Conservation (phyloP, 1,140 invertebrate species). For the Arctopsyche grandis region DNA sequence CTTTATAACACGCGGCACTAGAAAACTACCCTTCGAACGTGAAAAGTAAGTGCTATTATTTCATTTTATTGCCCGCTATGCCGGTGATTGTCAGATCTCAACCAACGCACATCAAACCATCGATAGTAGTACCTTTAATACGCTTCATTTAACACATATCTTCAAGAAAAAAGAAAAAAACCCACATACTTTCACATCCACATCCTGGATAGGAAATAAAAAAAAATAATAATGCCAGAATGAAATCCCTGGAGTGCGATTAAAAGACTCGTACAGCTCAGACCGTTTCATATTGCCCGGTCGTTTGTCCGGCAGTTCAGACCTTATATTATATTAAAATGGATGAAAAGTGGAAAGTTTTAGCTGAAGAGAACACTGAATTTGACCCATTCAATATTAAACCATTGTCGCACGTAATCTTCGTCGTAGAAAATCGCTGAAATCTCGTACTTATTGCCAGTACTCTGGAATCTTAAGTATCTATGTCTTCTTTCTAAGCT, state of each 20-base stretch:
- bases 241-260: not conserved
- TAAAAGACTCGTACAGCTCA: not conserved
- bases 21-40: too few species aligned
- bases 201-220: not conserved
- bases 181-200: not conserved
- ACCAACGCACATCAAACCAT: not conserved
- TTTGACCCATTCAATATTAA: not conserved
- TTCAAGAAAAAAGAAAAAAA: not conserved
- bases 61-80: too few species aligned
- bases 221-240: not conserved
- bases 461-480: too few species aligned
- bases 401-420: not conserved
- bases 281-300: not conserved
- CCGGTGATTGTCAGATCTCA: too few species aligned
- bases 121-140: not conserved
- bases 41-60: too few species aligned
- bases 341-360: not conserved
- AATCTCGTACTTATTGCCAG: too few species aligned
- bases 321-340: constrained; percentile 1
- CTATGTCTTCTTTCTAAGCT: too few species aligned
- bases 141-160: not conserved
- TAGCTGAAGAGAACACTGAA: not conserved
- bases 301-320: not conserved
- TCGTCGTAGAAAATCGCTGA: too few species aligned
- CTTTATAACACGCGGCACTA: too few species aligned